Percentiles rank a stretch among this genome's conserved stretches.
Conservation (phyloP, 2,797 vertebrate species). For the Rachycentron canadum region DNA sequence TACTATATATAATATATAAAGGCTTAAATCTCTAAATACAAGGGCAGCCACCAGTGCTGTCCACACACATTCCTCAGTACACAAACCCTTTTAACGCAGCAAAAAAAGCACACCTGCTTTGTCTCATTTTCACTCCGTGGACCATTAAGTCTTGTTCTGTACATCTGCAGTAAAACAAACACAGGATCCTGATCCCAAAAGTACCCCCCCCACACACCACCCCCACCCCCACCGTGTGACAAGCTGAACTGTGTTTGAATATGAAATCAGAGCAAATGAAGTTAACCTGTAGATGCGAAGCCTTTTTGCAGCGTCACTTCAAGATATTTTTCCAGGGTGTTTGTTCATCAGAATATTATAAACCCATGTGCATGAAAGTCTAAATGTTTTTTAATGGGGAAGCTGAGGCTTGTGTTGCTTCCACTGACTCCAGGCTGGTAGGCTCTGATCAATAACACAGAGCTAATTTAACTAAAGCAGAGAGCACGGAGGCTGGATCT, state of each 20-base stretch:
- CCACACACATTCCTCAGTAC: slow-evolving; percentile 75
- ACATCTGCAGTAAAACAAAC: slow-evolving; percentile 44
- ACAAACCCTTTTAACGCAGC: slow-evolving; percentile 56
- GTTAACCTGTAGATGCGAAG: slow-evolving; percentile 12
- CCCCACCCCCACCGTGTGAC: not conserved
- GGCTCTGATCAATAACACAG: slow-evolving; percentile 29
- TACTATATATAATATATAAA: slow-evolving; percentile 76
- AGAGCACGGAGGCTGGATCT: slow-evolving; percentile 11
- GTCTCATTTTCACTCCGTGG: slow-evolving; percentile 51
- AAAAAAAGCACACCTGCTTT: slow-evolving; percentile 65
- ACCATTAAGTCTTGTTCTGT: slow-evolving; percentile 45
- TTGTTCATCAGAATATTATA: slow-evolving; percentile 17
- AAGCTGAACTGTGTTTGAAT: slow-evolving; percentile 17
- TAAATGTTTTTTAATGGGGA: not conserved
- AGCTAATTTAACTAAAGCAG: slow-evolving; percentile 43
- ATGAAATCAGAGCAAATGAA: slow-evolving; percentile 21
- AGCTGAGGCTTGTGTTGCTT: slow-evolving; percentile 12
- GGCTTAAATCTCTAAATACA: slow-evolving; percentile 71
- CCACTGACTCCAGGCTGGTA: slow-evolving; percentile 25
- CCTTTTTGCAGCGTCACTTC: not conserved
- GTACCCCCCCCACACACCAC: not conserved
- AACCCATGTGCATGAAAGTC: slow-evolving; percentile 17
- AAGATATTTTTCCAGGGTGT: slow-evolving; percentile 1
- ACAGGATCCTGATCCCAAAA: slow-evolving; percentile 51
- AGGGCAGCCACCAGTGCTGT: slow-evolving; percentile 83